Percentiles rank a stretch among this genome's conserved stretches.
Conservation (phyloP, 2,797 vertebrate genomes). For the Acipenser ruthenus region DNA sequence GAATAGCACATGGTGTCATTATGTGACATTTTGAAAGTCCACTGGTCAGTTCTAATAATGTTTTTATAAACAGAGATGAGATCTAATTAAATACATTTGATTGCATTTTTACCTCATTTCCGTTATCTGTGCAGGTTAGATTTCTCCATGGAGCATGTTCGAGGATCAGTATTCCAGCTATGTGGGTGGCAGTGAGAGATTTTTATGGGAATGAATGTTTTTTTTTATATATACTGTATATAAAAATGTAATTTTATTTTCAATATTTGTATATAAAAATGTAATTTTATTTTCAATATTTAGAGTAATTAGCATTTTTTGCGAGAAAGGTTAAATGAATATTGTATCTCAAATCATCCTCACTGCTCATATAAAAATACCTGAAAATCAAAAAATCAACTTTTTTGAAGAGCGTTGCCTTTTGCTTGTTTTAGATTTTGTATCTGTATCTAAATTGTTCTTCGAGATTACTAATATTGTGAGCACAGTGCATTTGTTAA, state of each 20-base stretch:
- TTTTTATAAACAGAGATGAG: background rate
- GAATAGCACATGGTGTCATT: no score
- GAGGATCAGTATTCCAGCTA: background rate
- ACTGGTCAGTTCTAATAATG: background rate
- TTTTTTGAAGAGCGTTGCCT: no score
- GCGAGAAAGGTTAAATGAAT: no score
- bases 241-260: background rate
- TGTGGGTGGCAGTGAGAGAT: background rate
- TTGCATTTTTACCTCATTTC: constrained; percentile 1
- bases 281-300: background rate
- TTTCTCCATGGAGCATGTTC: background rate
- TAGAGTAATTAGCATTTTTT: background rate
- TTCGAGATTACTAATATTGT: no score
- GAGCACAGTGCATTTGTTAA: no score
- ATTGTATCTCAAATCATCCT: no score
- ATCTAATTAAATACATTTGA: constrained; percentile 1
- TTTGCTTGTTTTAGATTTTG: no score
- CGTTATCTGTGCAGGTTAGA: constrained; percentile 1
- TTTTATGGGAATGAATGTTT: background rate
- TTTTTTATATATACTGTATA: no score
- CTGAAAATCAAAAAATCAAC: no score
- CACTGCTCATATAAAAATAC: no score
- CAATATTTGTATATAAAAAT: background rate
- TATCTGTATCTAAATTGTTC: no score
- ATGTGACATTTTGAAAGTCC: no score